Conservation (phyloP, 2,888 invertebrate species). For the Cryptocephalus primarius region DNA sequence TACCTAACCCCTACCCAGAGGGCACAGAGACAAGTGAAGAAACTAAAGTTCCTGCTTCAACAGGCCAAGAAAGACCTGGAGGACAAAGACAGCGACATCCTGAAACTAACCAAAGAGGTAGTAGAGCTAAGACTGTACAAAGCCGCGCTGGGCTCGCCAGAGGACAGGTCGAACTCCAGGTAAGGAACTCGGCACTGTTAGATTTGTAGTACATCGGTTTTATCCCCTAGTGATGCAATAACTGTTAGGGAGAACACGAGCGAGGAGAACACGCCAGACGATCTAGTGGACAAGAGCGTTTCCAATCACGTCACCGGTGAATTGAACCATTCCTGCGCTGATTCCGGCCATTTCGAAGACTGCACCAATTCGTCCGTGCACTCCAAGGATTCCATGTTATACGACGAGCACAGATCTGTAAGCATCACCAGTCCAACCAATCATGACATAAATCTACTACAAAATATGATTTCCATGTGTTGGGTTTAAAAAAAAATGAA, state of each 20-base stretch:
- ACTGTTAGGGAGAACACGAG: constrained; percentile 61
- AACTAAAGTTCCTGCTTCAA: constrained; percentile 58
- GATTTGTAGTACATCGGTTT: too few relatives aligned
- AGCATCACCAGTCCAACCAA: constrained; percentile 5
- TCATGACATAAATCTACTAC: too few relatives aligned
- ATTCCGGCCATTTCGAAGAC: constrained; percentile 82
- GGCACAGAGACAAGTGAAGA: constrained; percentile 66
- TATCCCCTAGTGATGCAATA: constrained; percentile 35
- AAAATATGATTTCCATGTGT: too few relatives aligned
- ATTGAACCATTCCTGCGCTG: constrained; percentile 68
- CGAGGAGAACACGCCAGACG: constrained; percentile 36
- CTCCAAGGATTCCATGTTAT: constrained; percentile 60
- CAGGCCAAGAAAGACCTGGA: constrained; percentile 68
- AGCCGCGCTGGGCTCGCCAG: constrained; percentile 67
- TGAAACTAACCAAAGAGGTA: constrained; percentile 51
- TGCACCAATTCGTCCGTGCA: constrained; percentile 63
- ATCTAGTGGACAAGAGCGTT: constrained; percentile 16
- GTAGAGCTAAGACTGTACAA: constrained; percentile 72
- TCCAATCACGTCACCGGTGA: constrained; percentile 32
- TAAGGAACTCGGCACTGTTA: constrained; percentile 1
- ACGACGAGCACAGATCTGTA: constrained; percentile 21
- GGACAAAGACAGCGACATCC: constrained; percentile 72
- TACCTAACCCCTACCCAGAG: constrained; percentile 83
- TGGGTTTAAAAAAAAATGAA: too few relatives aligned
- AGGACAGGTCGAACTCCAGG: constrained; percentile 63